These are phyloP conservation scores for Sphyrna mokarran DNA, from an alignment of 2,113 vertebrate genomes.

Conservation along the genomic window DNA sequence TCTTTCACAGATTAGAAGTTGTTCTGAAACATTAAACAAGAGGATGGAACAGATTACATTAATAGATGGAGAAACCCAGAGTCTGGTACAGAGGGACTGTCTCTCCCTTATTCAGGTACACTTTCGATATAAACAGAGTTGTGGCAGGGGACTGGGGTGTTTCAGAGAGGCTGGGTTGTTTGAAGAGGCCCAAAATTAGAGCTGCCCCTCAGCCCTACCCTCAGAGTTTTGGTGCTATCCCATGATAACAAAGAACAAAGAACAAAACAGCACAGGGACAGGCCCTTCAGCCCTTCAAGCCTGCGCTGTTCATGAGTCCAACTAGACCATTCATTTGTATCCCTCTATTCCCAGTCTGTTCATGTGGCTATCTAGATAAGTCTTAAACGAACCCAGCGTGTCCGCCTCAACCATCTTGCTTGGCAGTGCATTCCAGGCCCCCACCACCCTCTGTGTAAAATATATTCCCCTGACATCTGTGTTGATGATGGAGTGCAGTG, in stretches of 20 bases:
- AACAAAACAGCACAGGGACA: too few relatives aligned
- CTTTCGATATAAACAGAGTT: not conserved
- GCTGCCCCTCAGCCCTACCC: not conserved
- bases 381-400: too few relatives aligned
- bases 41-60: not conserved
- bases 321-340: too few relatives aligned
- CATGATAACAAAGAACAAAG: not conserved
- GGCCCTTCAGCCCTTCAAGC: too few relatives aligned
- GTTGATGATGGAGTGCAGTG: not conserved
- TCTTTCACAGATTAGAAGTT: not conserved
- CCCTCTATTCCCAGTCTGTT: too few relatives aligned
- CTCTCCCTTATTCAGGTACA: constrained; percentile 23
- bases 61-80: not conserved
- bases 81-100: not conserved
- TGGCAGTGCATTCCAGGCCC: too few relatives aligned
- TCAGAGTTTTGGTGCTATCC: not conserved
- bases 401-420: too few relatives aligned
- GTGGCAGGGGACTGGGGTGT: not conserved
- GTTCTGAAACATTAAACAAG: not conserved
- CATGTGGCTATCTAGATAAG: too few relatives aligned
- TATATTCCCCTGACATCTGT: too few relatives aligned
- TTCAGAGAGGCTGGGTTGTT: not conserved
- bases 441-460: too few relatives aligned
- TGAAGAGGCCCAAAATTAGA: too few relatives aligned
- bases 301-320: too few relatives aligned